These are phyloP conservation scores for Leucoraja ocellata DNA, from an alignment of 2,797 vertebrate genomes.

Conservation along the genomic window DNA sequence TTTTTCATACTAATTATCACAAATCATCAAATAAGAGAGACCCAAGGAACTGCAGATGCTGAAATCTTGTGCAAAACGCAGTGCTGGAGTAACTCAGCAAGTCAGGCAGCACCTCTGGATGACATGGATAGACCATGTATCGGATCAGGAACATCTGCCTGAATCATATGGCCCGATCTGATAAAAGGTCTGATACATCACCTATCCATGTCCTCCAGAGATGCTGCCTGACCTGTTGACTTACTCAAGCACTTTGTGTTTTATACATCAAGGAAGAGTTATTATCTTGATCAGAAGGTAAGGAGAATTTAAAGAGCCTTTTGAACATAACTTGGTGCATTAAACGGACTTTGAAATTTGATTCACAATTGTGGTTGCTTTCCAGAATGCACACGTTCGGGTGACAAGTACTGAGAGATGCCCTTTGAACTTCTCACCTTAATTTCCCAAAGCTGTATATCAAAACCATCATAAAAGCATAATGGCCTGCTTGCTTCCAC, in stretches of 20 bases:
- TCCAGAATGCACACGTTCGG: not conserved
- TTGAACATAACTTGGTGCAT: constrained; percentile 5
- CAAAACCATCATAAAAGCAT: not conserved
- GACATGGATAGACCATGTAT: no score
- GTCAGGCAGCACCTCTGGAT: no score
- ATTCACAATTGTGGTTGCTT: not conserved
- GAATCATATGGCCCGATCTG: no score
- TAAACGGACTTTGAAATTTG: constrained; percentile 15
- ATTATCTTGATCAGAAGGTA: not conserved
- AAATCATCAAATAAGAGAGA: not conserved
- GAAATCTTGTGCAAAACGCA: no score
- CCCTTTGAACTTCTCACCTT: constrained; percentile 27
- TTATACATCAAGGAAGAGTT: not conserved
- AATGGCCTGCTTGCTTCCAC: not conserved
- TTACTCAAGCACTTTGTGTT: no score
- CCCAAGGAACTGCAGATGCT: no score
- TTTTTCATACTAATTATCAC: not conserved
- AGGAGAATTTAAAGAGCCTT: not conserved
- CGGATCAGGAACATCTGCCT: no score
- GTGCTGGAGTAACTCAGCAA: no score
- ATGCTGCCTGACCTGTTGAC: no score
- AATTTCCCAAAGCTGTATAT: constrained; percentile 19
- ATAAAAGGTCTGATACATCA: no score
- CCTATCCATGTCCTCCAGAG: no score
- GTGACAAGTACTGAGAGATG: constrained; percentile 1